Percentiles rank a stretch among this genome's conserved stretches.
phyloP scores from a whole-genome alignment of 2,888 invertebrate species.

The Creontiades dilutus region DNA sequence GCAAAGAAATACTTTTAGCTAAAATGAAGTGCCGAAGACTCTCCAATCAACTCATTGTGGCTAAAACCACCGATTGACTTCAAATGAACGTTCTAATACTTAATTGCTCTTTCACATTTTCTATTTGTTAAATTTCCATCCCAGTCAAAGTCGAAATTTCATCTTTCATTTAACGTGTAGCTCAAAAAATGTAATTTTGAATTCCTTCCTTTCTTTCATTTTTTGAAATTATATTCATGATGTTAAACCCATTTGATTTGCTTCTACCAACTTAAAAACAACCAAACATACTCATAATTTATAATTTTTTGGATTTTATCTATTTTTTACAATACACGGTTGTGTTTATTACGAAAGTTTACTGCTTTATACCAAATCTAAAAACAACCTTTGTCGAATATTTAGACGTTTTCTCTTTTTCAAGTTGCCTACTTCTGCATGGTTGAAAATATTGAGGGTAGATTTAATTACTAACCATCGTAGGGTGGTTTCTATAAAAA shows the following conservation, averaged over 20 bases:
- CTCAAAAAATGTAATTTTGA: neutral
- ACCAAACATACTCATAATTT: neutral
- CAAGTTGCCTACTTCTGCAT: too few species aligned
- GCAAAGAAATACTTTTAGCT: neutral
- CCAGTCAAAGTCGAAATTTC: neutral
- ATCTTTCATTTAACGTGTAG: neutral
- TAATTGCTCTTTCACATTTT: neutral
- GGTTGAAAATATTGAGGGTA: too few species aligned
- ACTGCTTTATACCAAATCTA: too few species aligned
- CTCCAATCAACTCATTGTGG: neutral
- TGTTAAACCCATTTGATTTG: neutral
- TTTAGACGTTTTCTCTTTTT: too few species aligned
- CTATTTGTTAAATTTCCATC: neutral
- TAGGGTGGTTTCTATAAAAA: too few species aligned
- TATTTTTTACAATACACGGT: neutral
- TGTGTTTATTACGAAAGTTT: neutral
- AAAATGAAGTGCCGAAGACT: neutral
- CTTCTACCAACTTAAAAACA: neutral
- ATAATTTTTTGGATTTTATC: neutral
- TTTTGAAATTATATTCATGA: neutral
- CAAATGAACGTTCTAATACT: neutral
- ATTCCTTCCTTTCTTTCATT: neutral
- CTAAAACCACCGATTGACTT: neutral
- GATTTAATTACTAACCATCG: too few species aligned
- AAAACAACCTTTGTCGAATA: too few species aligned